A percentile compares a stretch with the other conserved stretches of the same genome.
These are phyloP conservation scores for Vanessa atalanta DNA, from an alignment of 1,140 invertebrate genomes.

Conservation along the genomic window DNA sequence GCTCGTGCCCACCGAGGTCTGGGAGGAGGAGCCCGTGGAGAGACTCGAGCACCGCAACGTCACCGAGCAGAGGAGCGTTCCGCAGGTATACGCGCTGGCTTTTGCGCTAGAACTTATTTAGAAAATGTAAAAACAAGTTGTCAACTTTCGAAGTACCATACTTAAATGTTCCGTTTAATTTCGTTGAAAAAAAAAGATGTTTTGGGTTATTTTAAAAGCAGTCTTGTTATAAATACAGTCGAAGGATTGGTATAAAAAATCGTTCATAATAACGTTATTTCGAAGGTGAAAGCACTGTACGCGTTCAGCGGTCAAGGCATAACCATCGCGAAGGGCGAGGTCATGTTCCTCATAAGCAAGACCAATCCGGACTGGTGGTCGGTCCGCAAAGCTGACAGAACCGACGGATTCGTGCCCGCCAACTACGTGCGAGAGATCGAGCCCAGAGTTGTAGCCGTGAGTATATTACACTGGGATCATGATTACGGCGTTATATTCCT, in stretches of 20 bases:
- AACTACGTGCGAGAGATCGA: constrained; percentile 98
- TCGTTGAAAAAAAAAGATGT: no score
- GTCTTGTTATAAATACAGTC: no score
- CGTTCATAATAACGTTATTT: neutral
- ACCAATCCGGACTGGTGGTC: constrained; percentile 99
- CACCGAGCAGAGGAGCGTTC: constrained; percentile 91
- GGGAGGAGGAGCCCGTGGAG: constrained; percentile 94
- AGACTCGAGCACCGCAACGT: constrained; percentile 91
- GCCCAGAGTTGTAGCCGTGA: constrained; percentile 87
- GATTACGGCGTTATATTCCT: no score
- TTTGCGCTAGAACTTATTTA: neutral
- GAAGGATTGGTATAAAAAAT: no score
- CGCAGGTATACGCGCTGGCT: constrained; percentile 83
- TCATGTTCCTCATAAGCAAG: constrained; percentile 96
- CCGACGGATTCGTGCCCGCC: constrained; percentile 98
- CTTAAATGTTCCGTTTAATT: no score
- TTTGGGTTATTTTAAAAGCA: no score
- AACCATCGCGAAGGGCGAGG: constrained; percentile 94
- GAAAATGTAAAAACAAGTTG: no score
- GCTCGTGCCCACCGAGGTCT: constrained; percentile 93
- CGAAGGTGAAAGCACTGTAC: constrained; percentile 90
- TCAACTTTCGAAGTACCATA: no score
- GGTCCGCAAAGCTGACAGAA: constrained; percentile 93
- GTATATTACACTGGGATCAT: constrained; percentile 20
- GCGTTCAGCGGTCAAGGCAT: constrained; percentile 97